These are phyloP conservation scores for Myotis yumanensis DNA, from an alignment of 2,113 vertebrate genomes.

Conservation along the genomic window DNA sequence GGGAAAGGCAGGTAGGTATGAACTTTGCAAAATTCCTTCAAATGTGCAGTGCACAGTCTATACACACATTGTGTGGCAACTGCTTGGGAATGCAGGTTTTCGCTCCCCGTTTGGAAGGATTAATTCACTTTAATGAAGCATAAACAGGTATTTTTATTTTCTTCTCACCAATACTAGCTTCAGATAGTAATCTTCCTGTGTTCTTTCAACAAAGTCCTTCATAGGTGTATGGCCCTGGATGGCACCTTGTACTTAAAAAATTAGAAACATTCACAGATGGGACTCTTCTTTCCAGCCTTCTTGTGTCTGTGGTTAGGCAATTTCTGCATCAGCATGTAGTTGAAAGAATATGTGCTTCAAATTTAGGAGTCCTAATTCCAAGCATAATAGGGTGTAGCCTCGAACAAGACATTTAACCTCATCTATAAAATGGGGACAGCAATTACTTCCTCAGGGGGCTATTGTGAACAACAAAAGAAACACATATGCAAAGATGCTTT, in stretches of 20 bases:
- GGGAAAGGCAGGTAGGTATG: background rate
- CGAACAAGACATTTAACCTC: slow-evolving; percentile 1
- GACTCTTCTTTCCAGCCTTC: background rate
- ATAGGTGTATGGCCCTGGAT: background rate
- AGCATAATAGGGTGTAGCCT: background rate
- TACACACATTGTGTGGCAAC: background rate
- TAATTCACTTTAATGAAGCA: slow-evolving; percentile 29
- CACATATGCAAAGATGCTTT: slow-evolving; percentile 5
- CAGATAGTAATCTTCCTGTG: background rate
- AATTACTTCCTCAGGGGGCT: background rate
- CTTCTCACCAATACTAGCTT: slow-evolving; percentile 1
- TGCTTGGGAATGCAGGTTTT: background rate
- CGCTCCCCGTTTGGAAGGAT: background rate
- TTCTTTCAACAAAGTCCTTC: slow-evolving; percentile 31
- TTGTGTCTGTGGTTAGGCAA: background rate
- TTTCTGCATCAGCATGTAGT: background rate
- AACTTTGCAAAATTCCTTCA: background rate
- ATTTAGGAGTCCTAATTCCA: background rate
- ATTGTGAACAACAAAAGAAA: background rate
- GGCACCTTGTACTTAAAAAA: background rate
- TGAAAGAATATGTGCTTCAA: background rate
- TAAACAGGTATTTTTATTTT: background rate
- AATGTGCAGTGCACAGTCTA: background rate
- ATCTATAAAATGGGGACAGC: background rate
- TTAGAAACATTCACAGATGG: background rate